A percentile compares a stretch with the other conserved stretches of the same genome.
Evolutionary conservation across 2,113 vertebrate genomes (phyloP).

Genomic region (Myxocyprinus asiaticus): DNA sequence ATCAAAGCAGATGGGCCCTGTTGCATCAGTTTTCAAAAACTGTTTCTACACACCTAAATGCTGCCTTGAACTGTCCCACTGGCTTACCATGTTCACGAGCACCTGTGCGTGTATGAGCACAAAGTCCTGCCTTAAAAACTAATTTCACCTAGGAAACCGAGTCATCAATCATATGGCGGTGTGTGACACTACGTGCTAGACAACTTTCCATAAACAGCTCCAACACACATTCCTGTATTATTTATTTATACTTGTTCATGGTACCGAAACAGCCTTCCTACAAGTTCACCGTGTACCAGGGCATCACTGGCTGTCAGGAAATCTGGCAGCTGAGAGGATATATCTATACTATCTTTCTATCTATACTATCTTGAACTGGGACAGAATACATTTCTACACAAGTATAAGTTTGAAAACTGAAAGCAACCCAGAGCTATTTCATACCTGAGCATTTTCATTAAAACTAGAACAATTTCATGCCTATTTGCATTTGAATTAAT

Average conservation of each 20-base stretch:
- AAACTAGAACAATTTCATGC: conserved; percentile 1
- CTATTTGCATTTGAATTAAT: too few species aligned
- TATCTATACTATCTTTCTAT: neutral
- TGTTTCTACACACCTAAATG: too few species aligned
- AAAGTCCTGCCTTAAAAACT: too few species aligned
- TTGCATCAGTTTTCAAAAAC: too few species aligned
- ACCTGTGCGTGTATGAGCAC: too few species aligned
- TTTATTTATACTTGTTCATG: neutral
- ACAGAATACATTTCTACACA: conserved; percentile 3
- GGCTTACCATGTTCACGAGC: too few species aligned
- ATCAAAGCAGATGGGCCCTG: too few species aligned
- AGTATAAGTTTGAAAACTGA: neutral
- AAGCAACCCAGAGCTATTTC: neutral
- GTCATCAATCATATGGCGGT: conserved; percentile 44
- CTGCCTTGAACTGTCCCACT: too few species aligned
- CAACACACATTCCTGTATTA: neutral
- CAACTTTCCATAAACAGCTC: neutral
- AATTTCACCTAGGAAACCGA: neutral
- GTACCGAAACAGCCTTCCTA: neutral
- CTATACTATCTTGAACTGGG: conserved; percentile 11
- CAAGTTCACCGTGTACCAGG: neutral
- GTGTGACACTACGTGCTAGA: neutral
- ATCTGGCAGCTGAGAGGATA: neutral
- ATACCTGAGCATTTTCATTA: neutral
- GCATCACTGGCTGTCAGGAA: neutral